Evolutionary conservation across 2,797 vertebrate species (phyloP).

Genomic region (Xenentodon cancila): DNA sequence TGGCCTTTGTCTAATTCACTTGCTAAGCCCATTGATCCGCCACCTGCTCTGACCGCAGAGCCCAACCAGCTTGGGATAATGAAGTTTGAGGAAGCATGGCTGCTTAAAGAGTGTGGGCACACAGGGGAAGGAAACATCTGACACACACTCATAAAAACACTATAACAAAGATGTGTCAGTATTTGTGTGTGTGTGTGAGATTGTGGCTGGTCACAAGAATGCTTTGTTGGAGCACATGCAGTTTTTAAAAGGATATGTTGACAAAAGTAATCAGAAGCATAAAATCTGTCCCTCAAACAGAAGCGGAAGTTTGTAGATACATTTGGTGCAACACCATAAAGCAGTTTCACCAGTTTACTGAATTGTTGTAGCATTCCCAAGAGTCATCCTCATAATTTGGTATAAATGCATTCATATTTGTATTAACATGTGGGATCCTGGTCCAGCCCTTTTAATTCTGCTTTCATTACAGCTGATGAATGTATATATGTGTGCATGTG

Average conservation of each 20-base stretch:
- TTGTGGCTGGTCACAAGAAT: constrained; percentile 5
- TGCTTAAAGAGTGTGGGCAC: constrained; percentile 31
- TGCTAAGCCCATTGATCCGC: constrained; percentile 73
- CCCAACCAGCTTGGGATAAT: constrained; percentile 60
- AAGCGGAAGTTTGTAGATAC: neutral
- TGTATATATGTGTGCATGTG: too few species aligned
- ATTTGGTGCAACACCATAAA: too few species aligned
- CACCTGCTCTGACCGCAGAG: constrained; percentile 72
- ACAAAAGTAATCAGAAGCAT: too few species aligned
- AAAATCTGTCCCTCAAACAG: neutral
- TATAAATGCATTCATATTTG: too few species aligned
- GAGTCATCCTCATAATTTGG: too few species aligned
- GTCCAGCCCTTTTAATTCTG: too few species aligned
- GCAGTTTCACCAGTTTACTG: too few species aligned
- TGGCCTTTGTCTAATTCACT: constrained; percentile 66
- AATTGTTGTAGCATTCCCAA: too few species aligned
- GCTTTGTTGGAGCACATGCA: neutral
- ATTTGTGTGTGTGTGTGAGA: neutral
- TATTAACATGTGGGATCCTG: too few species aligned
- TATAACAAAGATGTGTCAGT: constrained; percentile 1
- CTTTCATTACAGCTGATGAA: too few species aligned
- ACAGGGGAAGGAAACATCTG: constrained; percentile 55
- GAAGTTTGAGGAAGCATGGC: constrained; percentile 67
- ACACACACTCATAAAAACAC: constrained; percentile 17
- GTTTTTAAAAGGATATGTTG: neutral